These are phyloP conservation scores for Dysidea cf. avara DNA, from an alignment of 37 sponge, comb jelly and placozoan genomes.

Conservation along the genomic window DNA sequence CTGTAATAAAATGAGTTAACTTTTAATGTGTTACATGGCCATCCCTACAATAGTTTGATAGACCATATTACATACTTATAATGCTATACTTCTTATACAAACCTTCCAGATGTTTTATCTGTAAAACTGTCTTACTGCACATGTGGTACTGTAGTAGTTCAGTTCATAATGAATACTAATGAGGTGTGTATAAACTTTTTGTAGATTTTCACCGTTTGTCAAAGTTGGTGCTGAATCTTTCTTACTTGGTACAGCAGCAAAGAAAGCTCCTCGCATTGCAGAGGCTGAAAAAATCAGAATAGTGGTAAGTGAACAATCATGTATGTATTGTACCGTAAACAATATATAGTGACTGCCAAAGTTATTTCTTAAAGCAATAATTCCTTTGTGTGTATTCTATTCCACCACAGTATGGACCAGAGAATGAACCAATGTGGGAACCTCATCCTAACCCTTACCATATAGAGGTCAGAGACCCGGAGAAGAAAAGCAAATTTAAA, in stretches of 20 bases:
- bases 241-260: conserved; percentile 54
- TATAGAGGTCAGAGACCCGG: conserved; percentile 75
- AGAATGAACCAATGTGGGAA: conserved; percentile 73
- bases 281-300: conserved; percentile 46
- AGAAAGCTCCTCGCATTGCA: conserved; percentile 4
- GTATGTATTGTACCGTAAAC: not conserved
- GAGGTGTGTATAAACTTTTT: not conserved
- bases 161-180: no score
- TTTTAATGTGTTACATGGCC: no score
- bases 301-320: conserved; percentile 21
- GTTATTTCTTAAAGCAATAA: no score
- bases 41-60: no score
- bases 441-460: conserved; percentile 48
- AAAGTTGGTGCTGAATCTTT: conserved; percentile 89
- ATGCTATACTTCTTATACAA: no score
- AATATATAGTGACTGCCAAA: no score
- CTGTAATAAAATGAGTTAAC: no score
- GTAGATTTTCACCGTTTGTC: conserved; percentile 92
- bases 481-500: conserved; percentile 87
- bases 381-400: no score
- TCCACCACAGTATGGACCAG: conserved; percentile 20
- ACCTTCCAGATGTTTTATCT: no score
- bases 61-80: no score
- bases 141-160: not conserved
- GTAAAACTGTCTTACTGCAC: not conserved